phyloP scores from a whole-genome alignment of 2,113 vertebrate species.

The Corythornis vintsioides region DNA sequence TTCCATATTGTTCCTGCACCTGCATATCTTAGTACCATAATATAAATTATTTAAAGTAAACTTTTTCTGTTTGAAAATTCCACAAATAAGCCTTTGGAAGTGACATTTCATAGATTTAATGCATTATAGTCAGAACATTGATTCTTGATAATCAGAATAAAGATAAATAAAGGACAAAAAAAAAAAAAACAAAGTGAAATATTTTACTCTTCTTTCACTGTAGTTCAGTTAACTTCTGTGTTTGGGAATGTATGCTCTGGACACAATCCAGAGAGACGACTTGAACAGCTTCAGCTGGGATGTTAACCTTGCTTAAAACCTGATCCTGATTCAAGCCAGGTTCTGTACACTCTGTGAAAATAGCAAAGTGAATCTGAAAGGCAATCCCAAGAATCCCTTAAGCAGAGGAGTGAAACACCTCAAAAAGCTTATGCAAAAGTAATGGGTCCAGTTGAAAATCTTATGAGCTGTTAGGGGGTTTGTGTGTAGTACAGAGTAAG shows the following conservation, averaged over 20 bases:
- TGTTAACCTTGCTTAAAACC: background rate
- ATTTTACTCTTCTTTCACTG: background rate
- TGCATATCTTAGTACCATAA: background rate
- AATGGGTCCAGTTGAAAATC: background rate
- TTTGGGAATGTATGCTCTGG: background rate
- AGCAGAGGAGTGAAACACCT: background rate
- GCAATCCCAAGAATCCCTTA: background rate
- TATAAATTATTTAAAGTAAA: background rate
- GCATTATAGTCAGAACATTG: background rate
- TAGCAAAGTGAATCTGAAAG: background rate
- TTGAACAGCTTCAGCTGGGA: background rate
- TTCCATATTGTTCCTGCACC: background rate
- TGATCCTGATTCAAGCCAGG: background rate
- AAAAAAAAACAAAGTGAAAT: background rate
- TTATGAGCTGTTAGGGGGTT: background rate
- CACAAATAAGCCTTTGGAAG: background rate
- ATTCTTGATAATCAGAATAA: background rate
- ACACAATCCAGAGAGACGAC: background rate
- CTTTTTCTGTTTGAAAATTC: background rate
- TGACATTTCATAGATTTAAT: background rate
- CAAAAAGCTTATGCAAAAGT: background rate
- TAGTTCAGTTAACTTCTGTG: background rate
- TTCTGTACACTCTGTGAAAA: background rate
- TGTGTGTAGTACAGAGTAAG: background rate
- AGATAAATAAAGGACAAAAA: background rate